Evolutionary conservation across 2,888 invertebrate genomes (phyloP), one percentile per base, ranked within the genome.

Genomic region (Cheilosia vulpina): DNA sequence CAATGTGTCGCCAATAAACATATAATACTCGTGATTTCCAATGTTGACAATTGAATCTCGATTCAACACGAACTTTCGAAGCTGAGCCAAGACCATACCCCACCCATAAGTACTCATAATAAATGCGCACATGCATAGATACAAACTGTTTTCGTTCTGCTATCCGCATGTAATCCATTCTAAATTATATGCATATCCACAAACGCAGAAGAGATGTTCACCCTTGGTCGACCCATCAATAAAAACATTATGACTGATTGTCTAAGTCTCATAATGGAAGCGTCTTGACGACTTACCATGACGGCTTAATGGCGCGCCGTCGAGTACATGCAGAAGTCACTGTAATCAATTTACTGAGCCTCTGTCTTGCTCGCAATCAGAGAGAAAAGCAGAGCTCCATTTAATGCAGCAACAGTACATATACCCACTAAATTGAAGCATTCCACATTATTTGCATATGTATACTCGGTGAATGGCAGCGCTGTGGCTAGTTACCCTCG

Each of bases 251-350:
- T 62, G 62, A 78, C 71, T 58, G 72, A 73, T 68, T 82, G 77
- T 62, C 72, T 41, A 71, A 50, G 72, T 78, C 72, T n/a, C n/a
- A 72, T 47, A 57, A 53, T 63, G 55, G 9, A 53, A 65, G 77
- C 68, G 68, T 52, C 78, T 73, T 73, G 66, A 60, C 65, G 65
- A 45, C 53, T 82, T 77, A 57, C 45, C 47, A 58, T 55, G 78
- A 68, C 79, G 83, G 83, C 83, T 73, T 79, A 79, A 17, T 79
- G 83, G 78, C 83, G 73, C 73, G 83, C 60, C 79, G 72, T 62
- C 73, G 72, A 63, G 50, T 75, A 55, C 62, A 79, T 60, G 62
- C 60, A 72, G 38, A 73, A 69, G 79, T 78, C 77, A 77, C 21
- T 55, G 31, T 81, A 69, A 81, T 81, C 81, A 76, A 81, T 81